phyloP scores from a whole-genome alignment of 2,113 vertebrate species.

The Actinemys pallida region DNA sequence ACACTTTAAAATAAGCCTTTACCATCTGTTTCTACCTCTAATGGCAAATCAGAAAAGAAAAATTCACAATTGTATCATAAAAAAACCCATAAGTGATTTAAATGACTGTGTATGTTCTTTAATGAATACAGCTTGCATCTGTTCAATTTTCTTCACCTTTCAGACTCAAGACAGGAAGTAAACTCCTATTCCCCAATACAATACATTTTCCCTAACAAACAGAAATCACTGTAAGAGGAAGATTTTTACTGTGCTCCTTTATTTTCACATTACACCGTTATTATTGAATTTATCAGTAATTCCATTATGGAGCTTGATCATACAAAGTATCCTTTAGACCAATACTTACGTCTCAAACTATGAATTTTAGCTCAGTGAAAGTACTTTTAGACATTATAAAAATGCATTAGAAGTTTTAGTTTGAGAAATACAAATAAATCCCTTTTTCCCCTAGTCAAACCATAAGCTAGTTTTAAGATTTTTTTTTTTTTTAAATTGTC shows the following conservation, averaged over 20 bases:
- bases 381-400: neutral
- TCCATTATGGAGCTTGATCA: neutral
- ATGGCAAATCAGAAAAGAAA: conserved; percentile 65
- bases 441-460: neutral
- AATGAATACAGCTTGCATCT: conserved; percentile 54
- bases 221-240: neutral
- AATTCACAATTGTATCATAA: conserved; percentile 57
- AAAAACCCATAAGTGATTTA: conserved; percentile 69
- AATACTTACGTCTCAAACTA: neutral
- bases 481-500: neutral
- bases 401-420: neutral
- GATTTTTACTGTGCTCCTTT: neutral
- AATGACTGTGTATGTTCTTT: conserved; percentile 57
- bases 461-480: neutral
- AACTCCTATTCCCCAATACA: conserved; percentile 26
- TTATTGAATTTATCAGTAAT: neutral
- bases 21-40: conserved; percentile 75
- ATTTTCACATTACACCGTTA: neutral
- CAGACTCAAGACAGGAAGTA: conserved; percentile 21
- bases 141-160: conserved; percentile 52
- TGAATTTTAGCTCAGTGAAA: neutral
- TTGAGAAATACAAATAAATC: neutral
- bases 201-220: neutral
- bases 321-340: neutral
- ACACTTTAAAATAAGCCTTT: conserved; percentile 62